Evolutionary conservation across 2,888 invertebrate species (phyloP).

Genomic region (Ecliptopera silaceata): DNA sequence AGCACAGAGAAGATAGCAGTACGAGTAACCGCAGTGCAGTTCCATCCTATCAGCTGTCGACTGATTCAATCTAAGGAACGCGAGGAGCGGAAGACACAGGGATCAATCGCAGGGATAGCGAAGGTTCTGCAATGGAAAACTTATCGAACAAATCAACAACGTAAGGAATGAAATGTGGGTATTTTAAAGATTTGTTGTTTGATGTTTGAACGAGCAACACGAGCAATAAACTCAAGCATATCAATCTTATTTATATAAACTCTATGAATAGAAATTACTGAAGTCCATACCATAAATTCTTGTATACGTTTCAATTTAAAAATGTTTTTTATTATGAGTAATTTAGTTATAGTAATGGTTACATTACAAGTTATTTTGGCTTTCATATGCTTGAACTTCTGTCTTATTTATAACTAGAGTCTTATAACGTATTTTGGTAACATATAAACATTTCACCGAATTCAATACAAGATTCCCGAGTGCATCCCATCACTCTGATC

Average conservation of each 20-base stretch:
- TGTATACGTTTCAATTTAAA: conserved; percentile 11
- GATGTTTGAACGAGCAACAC: conserved; percentile 23
- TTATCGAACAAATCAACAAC: conserved; percentile 21
- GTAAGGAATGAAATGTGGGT: conserved; percentile 18
- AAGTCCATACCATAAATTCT: conserved; percentile 23
- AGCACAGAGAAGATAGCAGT: conserved; percentile 10
- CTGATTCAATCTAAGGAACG: conserved; percentile 16
- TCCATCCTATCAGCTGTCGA: conserved; percentile 14
- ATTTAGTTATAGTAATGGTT: background rate
- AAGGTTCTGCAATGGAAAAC: conserved; percentile 8
- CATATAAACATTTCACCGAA: conserved; percentile 10
- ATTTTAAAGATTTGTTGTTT: conserved; percentile 26
- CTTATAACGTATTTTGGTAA: conserved; percentile 6
- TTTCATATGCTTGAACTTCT: background rate
- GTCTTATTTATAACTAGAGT: background rate
- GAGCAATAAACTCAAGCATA: conserved; percentile 22
- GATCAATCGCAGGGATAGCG: conserved; percentile 13
- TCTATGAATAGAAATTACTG: conserved; percentile 25
- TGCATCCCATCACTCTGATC: conserved; percentile 17
- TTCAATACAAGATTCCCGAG: background rate
- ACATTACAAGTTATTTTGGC: background rate
- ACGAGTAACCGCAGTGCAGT: conserved; percentile 21
- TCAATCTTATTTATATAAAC: conserved; percentile 26
- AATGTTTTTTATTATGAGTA: background rate
- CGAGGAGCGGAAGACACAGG: background rate